phyloP scores from a whole-genome alignment of 2,888 invertebrate genomes.

The Caenorhabditis japonica region DNA sequence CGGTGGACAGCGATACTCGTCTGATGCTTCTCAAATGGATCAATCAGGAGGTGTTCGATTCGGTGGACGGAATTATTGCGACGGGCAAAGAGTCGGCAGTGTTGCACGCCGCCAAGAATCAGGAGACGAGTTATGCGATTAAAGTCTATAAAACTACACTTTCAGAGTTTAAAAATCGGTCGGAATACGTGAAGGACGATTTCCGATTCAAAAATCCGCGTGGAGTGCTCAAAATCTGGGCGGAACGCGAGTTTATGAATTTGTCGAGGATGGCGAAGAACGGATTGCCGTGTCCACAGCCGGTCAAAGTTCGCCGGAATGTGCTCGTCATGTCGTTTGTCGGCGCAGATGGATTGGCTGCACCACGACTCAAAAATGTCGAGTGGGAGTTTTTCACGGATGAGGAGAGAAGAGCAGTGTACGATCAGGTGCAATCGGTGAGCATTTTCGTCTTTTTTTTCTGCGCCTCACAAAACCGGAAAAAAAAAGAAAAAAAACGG shows the following conservation, averaged over 20 bases:
- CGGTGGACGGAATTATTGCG: slow-evolving; percentile 81
- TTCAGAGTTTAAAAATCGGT: slow-evolving; percentile 81
- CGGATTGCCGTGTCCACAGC: slow-evolving; percentile 80
- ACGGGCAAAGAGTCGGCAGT: slow-evolving; percentile 80
- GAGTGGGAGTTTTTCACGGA: slow-evolving; percentile 74
- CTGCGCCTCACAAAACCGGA: too few species aligned
- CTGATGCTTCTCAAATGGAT: slow-evolving; percentile 81
- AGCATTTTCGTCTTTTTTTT: too few species aligned
- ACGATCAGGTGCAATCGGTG: slow-evolving; percentile 53
- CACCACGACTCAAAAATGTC: slow-evolving; percentile 81
- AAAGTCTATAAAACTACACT: slow-evolving; percentile 81
- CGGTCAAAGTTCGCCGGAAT: slow-evolving; percentile 81
- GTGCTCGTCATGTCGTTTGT: slow-evolving; percentile 82
- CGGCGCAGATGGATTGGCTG: slow-evolving; percentile 80
- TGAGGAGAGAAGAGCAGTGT: slow-evolving; percentile 52
- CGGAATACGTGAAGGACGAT: slow-evolving; percentile 81
- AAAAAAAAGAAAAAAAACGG: too few species aligned
- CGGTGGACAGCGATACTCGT: slow-evolving; percentile 81
- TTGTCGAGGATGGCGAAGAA: slow-evolving; percentile 62
- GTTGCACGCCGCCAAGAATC: slow-evolving; percentile 62
- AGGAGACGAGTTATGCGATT: slow-evolving; percentile 59
- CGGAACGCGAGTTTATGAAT: slow-evolving; percentile 82
- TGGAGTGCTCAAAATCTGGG: slow-evolving; percentile 82
- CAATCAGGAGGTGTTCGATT: slow-evolving; percentile 80
- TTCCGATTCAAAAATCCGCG: slow-evolving; percentile 82